Conservation (phyloP, 2,888 invertebrate genomes). For the Lycocerus yunnanus region DNA sequence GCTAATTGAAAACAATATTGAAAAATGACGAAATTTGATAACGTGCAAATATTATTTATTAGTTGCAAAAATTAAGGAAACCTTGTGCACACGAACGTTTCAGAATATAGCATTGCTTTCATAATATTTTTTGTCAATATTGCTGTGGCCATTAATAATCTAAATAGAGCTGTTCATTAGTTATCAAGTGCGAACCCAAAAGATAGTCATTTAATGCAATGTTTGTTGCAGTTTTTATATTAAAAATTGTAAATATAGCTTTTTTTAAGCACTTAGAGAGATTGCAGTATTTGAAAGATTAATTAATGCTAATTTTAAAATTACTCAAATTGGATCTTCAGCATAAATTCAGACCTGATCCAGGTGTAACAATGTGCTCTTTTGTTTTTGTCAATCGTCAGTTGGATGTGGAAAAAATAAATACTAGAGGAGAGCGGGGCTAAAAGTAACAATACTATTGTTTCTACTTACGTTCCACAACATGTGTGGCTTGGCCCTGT, state of each 20-base stretch:
- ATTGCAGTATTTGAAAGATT: no score
- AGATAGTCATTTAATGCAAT: background rate
- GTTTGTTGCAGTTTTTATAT: background rate
- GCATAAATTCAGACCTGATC: background rate
- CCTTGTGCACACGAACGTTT: background rate
- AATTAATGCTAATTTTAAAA: background rate
- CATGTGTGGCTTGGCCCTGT: no score
- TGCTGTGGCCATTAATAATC: background rate
- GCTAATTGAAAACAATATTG: background rate
- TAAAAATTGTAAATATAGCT: no score
- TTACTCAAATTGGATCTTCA: no score
- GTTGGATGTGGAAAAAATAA: no score
- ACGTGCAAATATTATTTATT: background rate
- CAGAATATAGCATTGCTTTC: background rate
- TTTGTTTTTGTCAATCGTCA: background rate
- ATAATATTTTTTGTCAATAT: background rate
- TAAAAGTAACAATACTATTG: no score
- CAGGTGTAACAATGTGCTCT: background rate
- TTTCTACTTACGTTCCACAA: no score
- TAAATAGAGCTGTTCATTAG: background rate
- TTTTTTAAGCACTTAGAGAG: no score
- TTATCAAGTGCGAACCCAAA: background rate
- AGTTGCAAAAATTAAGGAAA: background rate
- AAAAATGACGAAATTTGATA: background rate
- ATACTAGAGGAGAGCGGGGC: no score